These are phyloP conservation scores for Rhinatrema bivittatum DNA, from an alignment of 2,797 vertebrate genomes.

Conservation along the genomic window DNA sequence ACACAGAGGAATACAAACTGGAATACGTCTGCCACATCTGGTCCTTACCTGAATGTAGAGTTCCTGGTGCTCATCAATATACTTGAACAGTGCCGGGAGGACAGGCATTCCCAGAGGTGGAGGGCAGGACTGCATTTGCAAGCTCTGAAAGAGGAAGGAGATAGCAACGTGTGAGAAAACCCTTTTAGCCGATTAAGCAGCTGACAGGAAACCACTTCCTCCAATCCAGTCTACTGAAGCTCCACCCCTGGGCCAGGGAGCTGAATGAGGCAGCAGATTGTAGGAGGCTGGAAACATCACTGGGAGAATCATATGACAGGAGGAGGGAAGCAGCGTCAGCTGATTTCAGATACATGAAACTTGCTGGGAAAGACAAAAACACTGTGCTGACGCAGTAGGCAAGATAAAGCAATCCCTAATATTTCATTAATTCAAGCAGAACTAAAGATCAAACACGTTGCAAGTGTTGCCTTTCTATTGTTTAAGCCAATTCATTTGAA, in stretches of 20 bases:
- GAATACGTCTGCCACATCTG: too few species aligned
- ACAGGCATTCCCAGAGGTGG: slow-evolving; percentile 66
- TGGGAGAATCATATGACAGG: neutral
- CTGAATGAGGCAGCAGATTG: neutral
- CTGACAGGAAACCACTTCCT: neutral
- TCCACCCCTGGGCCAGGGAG: slow-evolving; percentile 9
- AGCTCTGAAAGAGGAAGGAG: too few species aligned
- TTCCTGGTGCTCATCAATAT: slow-evolving; percentile 88
- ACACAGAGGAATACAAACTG: too few species aligned
- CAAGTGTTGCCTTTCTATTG: too few species aligned
- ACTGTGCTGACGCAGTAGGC: too few species aligned
- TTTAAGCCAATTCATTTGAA: too few species aligned
- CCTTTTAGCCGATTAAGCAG: neutral
- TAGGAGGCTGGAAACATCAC: neutral
- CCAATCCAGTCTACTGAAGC: neutral
- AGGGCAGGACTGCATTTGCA: neutral
- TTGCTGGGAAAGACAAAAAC: neutral
- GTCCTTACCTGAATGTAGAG: slow-evolving; percentile 74
- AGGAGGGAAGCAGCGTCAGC: neutral
- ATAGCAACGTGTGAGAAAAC: too few species aligned
- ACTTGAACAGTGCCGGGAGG: slow-evolving; percentile 72
- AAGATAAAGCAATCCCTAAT: too few species aligned
- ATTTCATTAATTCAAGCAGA: too few species aligned
- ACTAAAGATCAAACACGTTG: too few species aligned
- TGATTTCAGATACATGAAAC: neutral